Evolutionary conservation across 2,113 vertebrate genomes (phyloP).

Genomic region (Coracopsis vasa): DNA sequence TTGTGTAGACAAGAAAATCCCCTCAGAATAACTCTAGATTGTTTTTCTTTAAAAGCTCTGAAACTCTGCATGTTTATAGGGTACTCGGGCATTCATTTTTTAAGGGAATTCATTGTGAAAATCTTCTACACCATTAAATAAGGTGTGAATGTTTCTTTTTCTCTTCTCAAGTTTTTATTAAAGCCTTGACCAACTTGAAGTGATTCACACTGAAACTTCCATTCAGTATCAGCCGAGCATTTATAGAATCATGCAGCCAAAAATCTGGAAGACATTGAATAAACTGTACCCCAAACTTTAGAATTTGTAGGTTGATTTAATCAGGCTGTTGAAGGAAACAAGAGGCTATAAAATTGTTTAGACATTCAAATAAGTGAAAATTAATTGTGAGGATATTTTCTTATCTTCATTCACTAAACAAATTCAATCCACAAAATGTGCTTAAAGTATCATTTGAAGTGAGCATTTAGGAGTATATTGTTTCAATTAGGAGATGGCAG

Average conservation of each 20-base stretch:
- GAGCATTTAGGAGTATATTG: not conserved
- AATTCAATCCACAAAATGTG: not conserved
- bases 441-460: not conserved
- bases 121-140: not conserved
- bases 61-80: not conserved
- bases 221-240: not conserved
- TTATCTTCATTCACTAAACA: not conserved
- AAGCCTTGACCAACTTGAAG: not conserved
- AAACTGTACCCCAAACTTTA: slow-evolving; percentile 7
- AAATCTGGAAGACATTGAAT: slow-evolving; percentile 60
- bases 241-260: slow-evolving; percentile 11
- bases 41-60: not conserved
- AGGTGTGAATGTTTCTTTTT: not conserved
- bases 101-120: not conserved
- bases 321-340: slow-evolving; percentile 35
- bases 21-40: not conserved
- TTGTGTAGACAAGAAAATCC: not conserved
- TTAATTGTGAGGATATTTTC: slow-evolving; percentile 42
- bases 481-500: slow-evolving; percentile 60
- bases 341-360: slow-evolving; percentile 36
- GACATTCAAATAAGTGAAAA: slow-evolving; percentile 42
- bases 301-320: slow-evolving; percentile 35
- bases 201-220: not conserved
- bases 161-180: not conserved
- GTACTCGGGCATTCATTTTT: not conserved